Percentiles rank a stretch among this genome's conserved stretches.
phyloP scores from a whole-genome alignment of 2,113 vertebrate genomes.

The Macrotis lagotis region DNA sequence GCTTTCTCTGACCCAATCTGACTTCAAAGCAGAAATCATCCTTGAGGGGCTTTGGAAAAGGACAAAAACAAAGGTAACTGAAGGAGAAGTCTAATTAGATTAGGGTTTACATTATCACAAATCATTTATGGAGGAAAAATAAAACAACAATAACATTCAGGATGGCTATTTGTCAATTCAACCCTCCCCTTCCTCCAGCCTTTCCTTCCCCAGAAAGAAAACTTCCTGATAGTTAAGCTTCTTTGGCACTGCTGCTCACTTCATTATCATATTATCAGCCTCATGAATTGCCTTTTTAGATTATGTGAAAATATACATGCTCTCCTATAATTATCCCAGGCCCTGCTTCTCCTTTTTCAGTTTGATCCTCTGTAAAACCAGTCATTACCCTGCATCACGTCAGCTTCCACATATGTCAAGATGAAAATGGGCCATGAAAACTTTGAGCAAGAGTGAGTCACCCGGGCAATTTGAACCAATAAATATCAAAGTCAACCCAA shows the following conservation, averaged over 20 bases:
- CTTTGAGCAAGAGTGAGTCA: constrained; percentile 85
- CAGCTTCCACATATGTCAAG: constrained; percentile 83
- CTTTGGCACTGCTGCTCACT: constrained; percentile 40
- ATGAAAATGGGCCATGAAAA: constrained; percentile 83
- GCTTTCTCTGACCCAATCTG: constrained; percentile 16
- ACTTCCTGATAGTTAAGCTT: constrained; percentile 69
- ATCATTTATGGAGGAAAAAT: constrained; percentile 40
- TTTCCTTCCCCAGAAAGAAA: constrained; percentile 66
- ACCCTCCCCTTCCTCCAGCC: background rate
- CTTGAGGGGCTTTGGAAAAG: constrained; percentile 44
- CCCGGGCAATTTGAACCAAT: constrained; percentile 88
- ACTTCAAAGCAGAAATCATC: constrained; percentile 44
- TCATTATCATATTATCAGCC: constrained; percentile 78
- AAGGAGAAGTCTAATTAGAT: constrained; percentile 35
- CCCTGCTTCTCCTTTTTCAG: constrained; percentile 77
- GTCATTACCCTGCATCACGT: constrained; percentile 81
- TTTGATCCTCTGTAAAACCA: constrained; percentile 85
- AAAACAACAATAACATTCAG: background rate
- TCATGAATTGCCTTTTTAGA: constrained; percentile 81
- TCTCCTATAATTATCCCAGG: constrained; percentile 80
- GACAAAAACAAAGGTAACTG: constrained; percentile 47
- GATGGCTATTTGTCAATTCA: constrained; percentile 56
- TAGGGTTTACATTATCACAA: constrained; percentile 42
- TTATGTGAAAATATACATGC: constrained; percentile 73
- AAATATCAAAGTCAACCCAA: constrained; percentile 86